phyloP scores from a whole-genome alignment of 1,140 invertebrate species.

The Conus ventricosus region DNA sequence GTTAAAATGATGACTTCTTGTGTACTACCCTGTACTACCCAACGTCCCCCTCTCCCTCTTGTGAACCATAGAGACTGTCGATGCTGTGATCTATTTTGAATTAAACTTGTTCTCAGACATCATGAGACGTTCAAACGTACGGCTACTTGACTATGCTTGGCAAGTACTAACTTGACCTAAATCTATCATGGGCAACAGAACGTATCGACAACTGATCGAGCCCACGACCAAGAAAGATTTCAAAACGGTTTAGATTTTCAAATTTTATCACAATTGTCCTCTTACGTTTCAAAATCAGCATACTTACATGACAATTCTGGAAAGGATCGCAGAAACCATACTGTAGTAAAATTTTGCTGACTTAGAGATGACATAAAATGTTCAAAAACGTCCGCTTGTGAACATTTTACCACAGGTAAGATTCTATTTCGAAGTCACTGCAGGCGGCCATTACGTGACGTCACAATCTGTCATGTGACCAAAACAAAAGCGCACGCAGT shows the following conservation, averaged over 20 bases:
- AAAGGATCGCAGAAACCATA: conserved; percentile 85
- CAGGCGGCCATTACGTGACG: conserved; percentile 50
- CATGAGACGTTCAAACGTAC: too few relatives aligned
- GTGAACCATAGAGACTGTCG: too few relatives aligned
- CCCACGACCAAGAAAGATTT: too few relatives aligned
- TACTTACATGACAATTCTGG: conserved; percentile 85
- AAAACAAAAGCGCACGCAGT: conserved; percentile 42
- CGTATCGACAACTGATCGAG: too few relatives aligned
- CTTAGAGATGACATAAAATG: not conserved
- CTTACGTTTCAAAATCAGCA: not conserved
- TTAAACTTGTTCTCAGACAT: too few relatives aligned
- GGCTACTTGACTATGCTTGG: too few relatives aligned
- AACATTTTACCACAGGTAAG: conserved; percentile 25
- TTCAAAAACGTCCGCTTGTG: not conserved
- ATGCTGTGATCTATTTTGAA: too few relatives aligned
- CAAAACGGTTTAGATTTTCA: not conserved
- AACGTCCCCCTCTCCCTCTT: too few relatives aligned
- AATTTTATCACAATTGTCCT: not conserved
- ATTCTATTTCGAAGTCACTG: conserved; percentile 14
- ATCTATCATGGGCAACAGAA: too few relatives aligned
- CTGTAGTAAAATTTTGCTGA: not conserved
- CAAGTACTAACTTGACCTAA: too few relatives aligned
- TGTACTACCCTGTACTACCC: too few relatives aligned
- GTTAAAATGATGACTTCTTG: too few relatives aligned
- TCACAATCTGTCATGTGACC: conserved; percentile 50